Base-by-base conservation (phyloP, 2,113 vertebrate species). In the Paratilapia polleni region DNA sequence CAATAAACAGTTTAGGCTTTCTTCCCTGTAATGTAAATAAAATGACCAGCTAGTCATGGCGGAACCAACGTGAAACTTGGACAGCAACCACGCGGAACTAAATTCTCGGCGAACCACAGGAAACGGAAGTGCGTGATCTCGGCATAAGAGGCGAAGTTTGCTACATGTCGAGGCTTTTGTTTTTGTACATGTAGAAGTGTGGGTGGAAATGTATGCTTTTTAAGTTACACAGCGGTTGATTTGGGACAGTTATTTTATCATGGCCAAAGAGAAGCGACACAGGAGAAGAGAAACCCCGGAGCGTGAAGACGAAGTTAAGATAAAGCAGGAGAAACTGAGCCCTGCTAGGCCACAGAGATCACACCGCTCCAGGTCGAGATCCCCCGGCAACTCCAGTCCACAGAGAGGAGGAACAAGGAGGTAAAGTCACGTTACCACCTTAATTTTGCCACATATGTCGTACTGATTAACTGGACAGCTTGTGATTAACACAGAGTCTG, bases 311-410 rank as follows among this genome's bases (percentile, higher is more conserved):
- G 95, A 94, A 85, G 86, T 95, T 0, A 94, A 91, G 83, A 81
- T 96, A 60, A 96, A 96, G 66, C 91, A 96, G 82, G 96, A 97
- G 91, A 87, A 88, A 63, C 24, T 92, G 10, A 96, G 95, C 63
- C 96, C 96, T 1, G 76, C 57, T 68, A 95, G 95, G 95, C 95
- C 95, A 83, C 92, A 93, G 38, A 94, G 58, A 90, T 85, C 95
- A 34, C 93, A 95, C 70, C 94, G 94, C 83, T 96, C 95, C 10
- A 88, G 94, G 82, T 96, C 96, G 8, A 89, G 91, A 68, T 96
- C 95, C n/a, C 78, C 80, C 89, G 90, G 91, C 58, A 92, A 87
- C 86, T 84, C 86, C 9, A 95, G 95, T 81, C 95, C 92, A 5
- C 94, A 78, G 76, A 92, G 93, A 56, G 92, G 94, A 77, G 87